Conservation (phyloP, 1,140 invertebrate species). For the Plectrocnemia conspersa region DNA sequence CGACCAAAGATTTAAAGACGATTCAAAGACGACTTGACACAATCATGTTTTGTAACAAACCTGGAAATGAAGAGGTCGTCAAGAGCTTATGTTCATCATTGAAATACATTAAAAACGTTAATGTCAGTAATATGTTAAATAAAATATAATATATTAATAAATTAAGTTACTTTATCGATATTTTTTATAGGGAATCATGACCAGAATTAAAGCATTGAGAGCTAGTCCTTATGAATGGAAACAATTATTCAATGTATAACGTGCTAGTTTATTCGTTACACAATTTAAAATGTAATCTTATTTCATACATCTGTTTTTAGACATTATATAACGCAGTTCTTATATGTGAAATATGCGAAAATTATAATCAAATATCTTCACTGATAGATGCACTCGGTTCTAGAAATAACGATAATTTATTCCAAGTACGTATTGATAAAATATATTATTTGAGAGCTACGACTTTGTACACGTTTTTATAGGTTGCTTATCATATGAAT, state of each 20-base stretch:
- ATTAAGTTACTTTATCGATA: constrained; percentile 10
- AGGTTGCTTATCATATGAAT: constrained; percentile 51
- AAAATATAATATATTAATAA: no score
- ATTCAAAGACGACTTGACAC: constrained; percentile 57
- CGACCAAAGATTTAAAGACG: constrained; percentile 52
- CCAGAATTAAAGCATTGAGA: constrained; percentile 57
- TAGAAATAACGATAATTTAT: constrained; percentile 55
- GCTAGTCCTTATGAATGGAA: constrained; percentile 64
- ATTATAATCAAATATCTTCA: constrained; percentile 42
- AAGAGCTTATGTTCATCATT: constrained; percentile 55
- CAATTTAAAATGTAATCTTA: constrained; percentile 14
- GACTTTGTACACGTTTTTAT: background rate
- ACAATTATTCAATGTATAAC: constrained; percentile 56
- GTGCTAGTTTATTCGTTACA: constrained; percentile 22
- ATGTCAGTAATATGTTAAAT: constrained; percentile 41
- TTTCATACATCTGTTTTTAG: constrained; percentile 45
- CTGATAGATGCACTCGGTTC: constrained; percentile 56
- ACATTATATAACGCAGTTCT: constrained; percentile 61
- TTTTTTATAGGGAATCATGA: constrained; percentile 50
- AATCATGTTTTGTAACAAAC: constrained; percentile 57
- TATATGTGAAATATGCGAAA: constrained; percentile 59
- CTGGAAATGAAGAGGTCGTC: constrained; percentile 54
- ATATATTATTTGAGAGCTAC: background rate
- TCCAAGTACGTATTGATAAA: constrained; percentile 42
- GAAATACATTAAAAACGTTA: constrained; percentile 54